Conservation (phyloP, 2,113 vertebrate species). For the Steatornis caripensis region DNA sequence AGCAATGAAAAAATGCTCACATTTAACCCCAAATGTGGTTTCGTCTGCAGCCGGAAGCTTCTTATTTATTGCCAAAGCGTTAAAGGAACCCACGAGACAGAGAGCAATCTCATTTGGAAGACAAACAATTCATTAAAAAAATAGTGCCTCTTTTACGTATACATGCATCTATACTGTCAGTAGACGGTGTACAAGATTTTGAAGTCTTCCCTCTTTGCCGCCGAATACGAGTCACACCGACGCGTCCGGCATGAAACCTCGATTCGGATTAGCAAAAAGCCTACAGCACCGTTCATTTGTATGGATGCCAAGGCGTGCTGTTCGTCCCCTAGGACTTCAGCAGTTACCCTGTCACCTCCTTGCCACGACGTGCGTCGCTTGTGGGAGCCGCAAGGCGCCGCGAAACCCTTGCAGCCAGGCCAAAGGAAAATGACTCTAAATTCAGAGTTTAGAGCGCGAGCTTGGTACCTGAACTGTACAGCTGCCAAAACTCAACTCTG, state of each 20-base stretch:
- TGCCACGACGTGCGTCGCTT: accelerated
- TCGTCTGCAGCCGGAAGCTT: neutral
- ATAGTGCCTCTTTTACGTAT: neutral
- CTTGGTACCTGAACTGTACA: neutral
- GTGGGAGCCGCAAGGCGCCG: neutral
- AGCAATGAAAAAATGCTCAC: neutral
- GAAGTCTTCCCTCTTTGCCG: neutral
- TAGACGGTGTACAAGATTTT: neutral
- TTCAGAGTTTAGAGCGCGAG: accelerated
- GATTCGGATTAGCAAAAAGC: neutral
- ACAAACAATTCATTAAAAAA: neutral
- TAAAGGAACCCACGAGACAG: neutral
- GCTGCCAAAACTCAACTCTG: neutral
- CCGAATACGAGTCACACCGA: neutral
- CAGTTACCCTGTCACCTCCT: no score
- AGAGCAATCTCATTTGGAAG: neutral
- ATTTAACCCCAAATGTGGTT: neutral
- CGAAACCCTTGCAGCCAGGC: neutral
- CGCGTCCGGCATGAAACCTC: neutral
- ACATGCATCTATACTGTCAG: neutral
- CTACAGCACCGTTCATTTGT: neutral
- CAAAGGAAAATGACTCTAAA: neutral
- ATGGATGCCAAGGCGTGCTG: accelerated
- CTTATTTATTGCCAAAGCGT: neutral
- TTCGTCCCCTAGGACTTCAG: neutral